Percentiles rank a stretch among this genome's conserved stretches.
phyloP scores from a whole-genome alignment of 1,140 invertebrate species.

The Propsilocerus akamusi region DNA sequence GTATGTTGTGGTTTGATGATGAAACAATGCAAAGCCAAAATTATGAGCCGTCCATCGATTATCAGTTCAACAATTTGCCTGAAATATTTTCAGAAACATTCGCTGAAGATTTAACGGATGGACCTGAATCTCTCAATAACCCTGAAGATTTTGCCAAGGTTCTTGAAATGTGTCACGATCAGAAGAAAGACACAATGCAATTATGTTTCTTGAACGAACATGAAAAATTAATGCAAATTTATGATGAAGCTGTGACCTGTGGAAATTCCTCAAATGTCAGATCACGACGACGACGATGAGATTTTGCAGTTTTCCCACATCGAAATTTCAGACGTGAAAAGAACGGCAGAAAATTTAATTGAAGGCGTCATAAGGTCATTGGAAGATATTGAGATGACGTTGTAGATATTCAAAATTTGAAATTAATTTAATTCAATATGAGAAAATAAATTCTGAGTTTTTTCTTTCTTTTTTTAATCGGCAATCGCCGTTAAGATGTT shows the following conservation, averaged over 20 bases:
- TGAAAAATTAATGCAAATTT: neutral
- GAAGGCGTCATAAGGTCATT: neutral
- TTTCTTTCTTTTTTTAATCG: neutral
- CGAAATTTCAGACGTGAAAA: neutral
- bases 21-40: neutral
- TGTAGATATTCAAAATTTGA: neutral
- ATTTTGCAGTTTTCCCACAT: neutral
- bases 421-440: neutral
- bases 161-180: neutral
- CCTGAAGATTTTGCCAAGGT: neutral
- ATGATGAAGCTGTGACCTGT: conserved; percentile 1
- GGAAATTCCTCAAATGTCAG: too few relatives aligned
- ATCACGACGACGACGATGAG: neutral
- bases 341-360: conserved; percentile 1
- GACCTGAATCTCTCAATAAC: neutral
- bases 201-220: neutral
- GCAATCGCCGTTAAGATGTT: neutral
- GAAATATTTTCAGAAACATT: neutral
- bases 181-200: neutral
- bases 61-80: neutral
- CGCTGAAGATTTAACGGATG: neutral
- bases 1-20: neutral
- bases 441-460: neutral
- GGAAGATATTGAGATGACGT: neutral
- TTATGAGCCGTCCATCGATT: neutral